These are phyloP conservation scores for Callithrix jacchus DNA, from an alignment of 2,113 vertebrate species.

Conservation along the genomic window DNA sequence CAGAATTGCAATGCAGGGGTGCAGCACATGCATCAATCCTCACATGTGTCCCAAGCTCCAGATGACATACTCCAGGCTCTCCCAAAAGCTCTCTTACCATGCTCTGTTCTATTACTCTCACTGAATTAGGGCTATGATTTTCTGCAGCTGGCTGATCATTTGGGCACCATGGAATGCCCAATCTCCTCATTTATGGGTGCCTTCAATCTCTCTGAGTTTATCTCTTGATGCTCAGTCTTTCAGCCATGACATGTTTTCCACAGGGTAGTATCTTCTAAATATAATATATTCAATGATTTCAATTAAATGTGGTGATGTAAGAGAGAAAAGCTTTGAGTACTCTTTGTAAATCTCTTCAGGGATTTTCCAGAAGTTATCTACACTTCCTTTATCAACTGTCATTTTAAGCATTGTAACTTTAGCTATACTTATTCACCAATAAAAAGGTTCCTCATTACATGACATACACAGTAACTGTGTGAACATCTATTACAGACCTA, in stretches of 20 bases:
- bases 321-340: neutral
- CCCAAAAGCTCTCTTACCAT: neutral
- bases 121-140: neutral
- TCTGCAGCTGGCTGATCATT: neutral
- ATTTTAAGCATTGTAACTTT: neutral
- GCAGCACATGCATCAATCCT: neutral
- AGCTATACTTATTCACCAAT: neutral
- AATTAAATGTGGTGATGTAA: neutral
- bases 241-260: neutral
- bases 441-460: neutral
- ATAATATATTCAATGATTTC: neutral
- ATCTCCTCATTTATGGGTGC: neutral
- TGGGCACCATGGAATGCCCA: neutral
- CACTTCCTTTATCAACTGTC: neutral
- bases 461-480: neutral
- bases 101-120: neutral
- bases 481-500: neutral
- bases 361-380: neutral
- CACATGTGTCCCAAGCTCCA: neutral
- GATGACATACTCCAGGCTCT: neutral
- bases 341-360: neutral
- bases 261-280: neutral
- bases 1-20: neutral
- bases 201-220: neutral
- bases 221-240: neutral